Conservation (phyloP, 1,140 invertebrate genomes). For the Rhyzopertha dominica region DNA sequence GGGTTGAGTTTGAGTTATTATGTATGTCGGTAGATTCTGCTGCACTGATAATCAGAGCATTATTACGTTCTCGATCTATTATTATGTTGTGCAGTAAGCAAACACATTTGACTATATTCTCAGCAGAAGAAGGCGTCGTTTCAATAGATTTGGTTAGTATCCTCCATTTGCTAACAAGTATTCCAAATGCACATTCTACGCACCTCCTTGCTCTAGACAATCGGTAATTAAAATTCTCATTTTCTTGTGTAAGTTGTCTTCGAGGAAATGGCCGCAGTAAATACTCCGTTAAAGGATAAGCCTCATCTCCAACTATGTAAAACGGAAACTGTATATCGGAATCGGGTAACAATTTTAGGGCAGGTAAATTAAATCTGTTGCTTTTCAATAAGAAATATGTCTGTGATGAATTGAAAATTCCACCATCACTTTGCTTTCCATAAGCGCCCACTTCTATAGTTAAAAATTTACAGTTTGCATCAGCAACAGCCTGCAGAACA, state of each 20-base stretch:
- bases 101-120: slow-evolving; percentile 2
- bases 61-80: slow-evolving; percentile 9
- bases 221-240: slow-evolving; percentile 8
- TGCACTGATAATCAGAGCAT: no score
- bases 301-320: slow-evolving; percentile 8
- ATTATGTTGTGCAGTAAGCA: slow-evolving; percentile 9
- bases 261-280: slow-evolving; percentile 10
- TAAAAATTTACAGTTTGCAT: slow-evolving; percentile 43
- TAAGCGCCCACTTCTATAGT: slow-evolving; percentile 45
- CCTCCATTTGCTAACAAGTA: slow-evolving; percentile 9
- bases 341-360: no score
- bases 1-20: neutral
- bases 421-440: slow-evolving; percentile 43
- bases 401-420: slow-evolving; percentile 38
- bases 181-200: slow-evolving; percentile 40
- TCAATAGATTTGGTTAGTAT: slow-evolving; percentile 11
- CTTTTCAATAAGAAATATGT: no score
- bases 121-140: slow-evolving; percentile 4
- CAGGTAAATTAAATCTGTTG: no score
- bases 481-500: slow-evolving; percentile 43
- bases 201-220: slow-evolving; percentile 30
- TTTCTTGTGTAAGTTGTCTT: slow-evolving; percentile 13
- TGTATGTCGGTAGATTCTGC: no score
- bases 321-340: no score
- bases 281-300: slow-evolving; percentile 6